Evolutionary conservation across 2,797 vertebrate species (phyloP).

Genomic region (Scolopax rusticola): DNA sequence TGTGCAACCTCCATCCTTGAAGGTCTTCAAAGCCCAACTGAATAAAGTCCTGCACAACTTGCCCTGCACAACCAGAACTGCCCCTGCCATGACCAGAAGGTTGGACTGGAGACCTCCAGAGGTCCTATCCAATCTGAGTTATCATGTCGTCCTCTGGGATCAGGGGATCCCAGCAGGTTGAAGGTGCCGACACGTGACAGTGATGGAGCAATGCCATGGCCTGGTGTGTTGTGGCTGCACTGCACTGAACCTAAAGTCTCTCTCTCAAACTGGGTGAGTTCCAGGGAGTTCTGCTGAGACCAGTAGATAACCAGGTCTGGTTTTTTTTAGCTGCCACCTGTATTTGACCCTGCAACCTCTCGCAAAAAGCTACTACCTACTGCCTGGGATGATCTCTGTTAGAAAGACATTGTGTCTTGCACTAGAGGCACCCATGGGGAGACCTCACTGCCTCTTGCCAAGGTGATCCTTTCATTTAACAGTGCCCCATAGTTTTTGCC

Average conservation of each 20-base stretch:
- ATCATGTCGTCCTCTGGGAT: background rate
- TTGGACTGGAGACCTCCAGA: background rate
- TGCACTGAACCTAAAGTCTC: background rate
- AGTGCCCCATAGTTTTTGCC: background rate
- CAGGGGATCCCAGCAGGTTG: background rate
- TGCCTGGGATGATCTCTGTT: background rate
- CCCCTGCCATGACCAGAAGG: background rate
- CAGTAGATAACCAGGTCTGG: background rate
- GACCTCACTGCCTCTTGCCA: background rate
- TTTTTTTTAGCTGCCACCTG: background rate
- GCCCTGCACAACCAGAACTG: background rate
- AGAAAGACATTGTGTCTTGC: fast-evolving
- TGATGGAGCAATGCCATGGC: fast-evolving
- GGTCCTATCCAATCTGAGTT: background rate
- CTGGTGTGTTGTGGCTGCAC: fast-evolving
- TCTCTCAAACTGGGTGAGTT: background rate
- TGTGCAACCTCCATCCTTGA: fast-evolving
- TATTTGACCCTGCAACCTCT: background rate
- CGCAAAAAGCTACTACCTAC: background rate
- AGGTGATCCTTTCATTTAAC: background rate
- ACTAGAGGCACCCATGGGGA: background rate
- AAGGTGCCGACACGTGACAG: fast-evolving
- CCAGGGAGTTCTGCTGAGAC: background rate
- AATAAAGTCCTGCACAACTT: background rate
- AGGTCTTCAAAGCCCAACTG: background rate